A percentile compares a stretch with the other conserved stretches of the same genome.
Evolutionary conservation across 2,113 vertebrate genomes (phyloP).

Genomic region (Aviceda subcristata): DNA sequence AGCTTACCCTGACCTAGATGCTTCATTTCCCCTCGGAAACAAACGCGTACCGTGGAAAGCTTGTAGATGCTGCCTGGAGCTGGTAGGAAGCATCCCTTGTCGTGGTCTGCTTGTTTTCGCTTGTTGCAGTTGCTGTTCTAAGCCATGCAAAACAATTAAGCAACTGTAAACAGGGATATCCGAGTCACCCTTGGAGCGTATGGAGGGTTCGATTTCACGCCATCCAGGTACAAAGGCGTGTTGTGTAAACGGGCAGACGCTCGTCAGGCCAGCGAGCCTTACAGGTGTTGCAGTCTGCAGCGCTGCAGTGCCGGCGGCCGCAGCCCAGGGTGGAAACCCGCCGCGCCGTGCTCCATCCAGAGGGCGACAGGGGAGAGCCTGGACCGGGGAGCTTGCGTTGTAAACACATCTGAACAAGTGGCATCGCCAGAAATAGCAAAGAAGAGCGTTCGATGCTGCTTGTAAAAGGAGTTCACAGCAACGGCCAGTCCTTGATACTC

Average conservation of each 20-base stretch:
- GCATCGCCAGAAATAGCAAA: background rate
- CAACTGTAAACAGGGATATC: background rate
- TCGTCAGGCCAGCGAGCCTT: fast-evolving
- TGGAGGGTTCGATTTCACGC: background rate
- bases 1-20: background rate
- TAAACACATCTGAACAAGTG: background rate
- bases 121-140: background rate
- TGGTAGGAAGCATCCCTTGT: background rate
- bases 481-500: background rate
- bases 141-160: background rate
- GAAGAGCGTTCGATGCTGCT: fast-evolving
- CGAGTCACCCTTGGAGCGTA: background rate
- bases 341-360: fast-evolving
- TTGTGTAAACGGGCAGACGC: background rate
- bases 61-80: background rate
- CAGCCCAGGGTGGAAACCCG: background rate
- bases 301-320: fast-evolving
- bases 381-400: background rate
- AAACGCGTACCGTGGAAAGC: background rate
- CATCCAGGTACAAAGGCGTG: background rate
- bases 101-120: background rate
- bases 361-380: background rate
- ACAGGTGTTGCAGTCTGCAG: background rate
- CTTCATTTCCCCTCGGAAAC: background rate
- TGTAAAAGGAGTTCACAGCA: background rate